Evolutionary conservation across 2,888 invertebrate species (phyloP), one percentile per base, ranked within the genome.

Genomic region (Leptura quadrifasciata): DNA sequence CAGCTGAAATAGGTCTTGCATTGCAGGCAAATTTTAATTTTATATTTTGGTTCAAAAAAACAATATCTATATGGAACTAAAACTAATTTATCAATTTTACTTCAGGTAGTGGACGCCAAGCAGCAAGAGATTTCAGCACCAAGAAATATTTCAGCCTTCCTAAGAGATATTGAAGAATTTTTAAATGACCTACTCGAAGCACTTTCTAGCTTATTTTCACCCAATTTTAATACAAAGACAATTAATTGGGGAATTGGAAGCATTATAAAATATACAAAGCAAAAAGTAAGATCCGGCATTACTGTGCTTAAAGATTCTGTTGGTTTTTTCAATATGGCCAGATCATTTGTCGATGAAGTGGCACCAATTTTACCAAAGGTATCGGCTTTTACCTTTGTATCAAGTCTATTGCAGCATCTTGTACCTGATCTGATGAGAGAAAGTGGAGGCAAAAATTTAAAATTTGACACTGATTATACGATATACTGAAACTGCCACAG

Each of bases 101-200:
- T 76, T 54, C 31, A 79, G 78, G 31, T 72, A n/a, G 31, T 75
- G 5, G 76, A 76, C 8, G 78, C 75, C 1, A 76, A 77, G 72
- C 76, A 76, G 65, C 76, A 75, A 17, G 76, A 77, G 72, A 76
- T 76, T 67, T 27, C 61, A 52, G 60, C 21, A 68, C 75, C 9
- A 57, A 60, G 9, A 27, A 67, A 27, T 39, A 71, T 82, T 21
- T 72, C 77, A 17, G 64, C 55, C 5, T 75, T 80, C 65, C 63
- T 81, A 4, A 35, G 72, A 24, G 77, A 81, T 68, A 47, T 83
- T 15, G 60, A 68, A 9, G 76, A 77, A 0, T 78, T 82, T 47
- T 17, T 82, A 1, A 47, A 61, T 4, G 78, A 81, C 63, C 65
- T 82, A 9, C 69, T 81, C 67, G 81, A 81, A 9, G 65, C 77